These are phyloP conservation scores for Amblyteles armatorius DNA, from an alignment of 2,888 invertebrate genomes.

Conservation along the genomic window DNA sequence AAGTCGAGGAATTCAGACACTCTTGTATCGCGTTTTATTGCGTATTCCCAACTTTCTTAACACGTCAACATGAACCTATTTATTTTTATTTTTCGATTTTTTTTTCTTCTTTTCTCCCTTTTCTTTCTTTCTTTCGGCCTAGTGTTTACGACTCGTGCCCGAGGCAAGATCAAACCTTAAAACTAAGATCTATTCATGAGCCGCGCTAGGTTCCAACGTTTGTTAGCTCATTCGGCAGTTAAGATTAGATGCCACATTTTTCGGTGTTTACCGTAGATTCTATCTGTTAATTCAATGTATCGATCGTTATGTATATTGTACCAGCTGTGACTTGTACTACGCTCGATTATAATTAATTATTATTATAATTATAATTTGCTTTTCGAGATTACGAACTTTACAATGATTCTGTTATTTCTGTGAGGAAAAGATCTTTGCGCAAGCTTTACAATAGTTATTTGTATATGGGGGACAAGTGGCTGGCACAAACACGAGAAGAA, in stretches of 20 bases:
- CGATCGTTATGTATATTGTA: neutral
- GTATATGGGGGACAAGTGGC: neutral
- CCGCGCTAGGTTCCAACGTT: neutral
- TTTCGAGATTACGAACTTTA: slow-evolving; percentile 8
- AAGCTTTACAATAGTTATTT: slow-evolving; percentile 15
- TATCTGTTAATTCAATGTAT: slow-evolving; percentile 2
- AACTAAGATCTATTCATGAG: neutral
- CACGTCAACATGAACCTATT: neutral
- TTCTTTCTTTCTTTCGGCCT: neutral
- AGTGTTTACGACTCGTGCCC: neutral
- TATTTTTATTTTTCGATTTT: neutral
- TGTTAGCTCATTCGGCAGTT: neutral
- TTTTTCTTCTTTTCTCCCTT: neutral
- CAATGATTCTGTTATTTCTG: neutral
- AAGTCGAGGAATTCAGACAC: slow-evolving; percentile 32
- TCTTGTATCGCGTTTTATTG: slow-evolving; percentile 5
- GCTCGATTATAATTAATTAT: neutral
- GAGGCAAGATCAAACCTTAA: neutral
- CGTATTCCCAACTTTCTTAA: neutral
- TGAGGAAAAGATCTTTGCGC: neutral
- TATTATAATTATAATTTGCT: neutral
- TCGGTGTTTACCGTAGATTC: neutral
- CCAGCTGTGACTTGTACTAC: neutral
- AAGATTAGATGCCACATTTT: neutral
- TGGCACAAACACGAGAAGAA: neutral